Evolutionary conservation across 2,113 vertebrate genomes (phyloP), one percentile per base, ranked within the genome.

Genomic region (Plectropomus leopardus): DNA sequence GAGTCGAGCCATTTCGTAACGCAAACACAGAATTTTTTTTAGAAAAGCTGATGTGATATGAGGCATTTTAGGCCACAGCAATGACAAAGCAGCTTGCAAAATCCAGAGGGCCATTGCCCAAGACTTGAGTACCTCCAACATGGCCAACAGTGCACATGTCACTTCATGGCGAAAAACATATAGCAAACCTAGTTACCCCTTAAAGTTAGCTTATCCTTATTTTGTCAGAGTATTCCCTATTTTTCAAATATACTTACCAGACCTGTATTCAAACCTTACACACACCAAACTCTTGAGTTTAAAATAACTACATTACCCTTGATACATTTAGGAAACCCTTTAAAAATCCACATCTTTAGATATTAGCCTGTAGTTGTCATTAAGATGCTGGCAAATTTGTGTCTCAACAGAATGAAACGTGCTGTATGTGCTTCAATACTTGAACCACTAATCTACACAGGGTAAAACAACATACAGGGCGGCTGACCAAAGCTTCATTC

Each of bases 391-490:
- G 59, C 81, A 64, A 28, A 59, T 26, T 17, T 60, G 55, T 28
- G 59, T 78, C 36, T 79, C 47, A 70, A 45, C 63, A 24, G 19
- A 76, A 26, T 63, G 8, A 72, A 81, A 70, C 0, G 36, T 80
- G 74, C 78, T 86, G 76, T 90, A 88, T 80, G 87, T 72, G 68
- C 78, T 87, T 60, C 58, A 59, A 82, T 85, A 89, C 87, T 92
- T 89, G 88, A 89, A 89, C 64, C 82, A 81, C 78, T 78, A 72
- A 88, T 87, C 60, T 81, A 72, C 60, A 90, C 91, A 93, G 89
- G 92, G 91, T 93, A 92, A 89, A 78, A 67, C 44, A 40, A 76
- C 86, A 85, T 82, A 72, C 83, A 77, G 83, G 53, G 36, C 53
- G 28, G 83, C 80, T 77, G 78, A 90, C 81, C 88, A 85, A 93